These are phyloP conservation scores for Eulithis testata DNA, from an alignment of 2,888 invertebrate genomes.

Conservation along the genomic window DNA sequence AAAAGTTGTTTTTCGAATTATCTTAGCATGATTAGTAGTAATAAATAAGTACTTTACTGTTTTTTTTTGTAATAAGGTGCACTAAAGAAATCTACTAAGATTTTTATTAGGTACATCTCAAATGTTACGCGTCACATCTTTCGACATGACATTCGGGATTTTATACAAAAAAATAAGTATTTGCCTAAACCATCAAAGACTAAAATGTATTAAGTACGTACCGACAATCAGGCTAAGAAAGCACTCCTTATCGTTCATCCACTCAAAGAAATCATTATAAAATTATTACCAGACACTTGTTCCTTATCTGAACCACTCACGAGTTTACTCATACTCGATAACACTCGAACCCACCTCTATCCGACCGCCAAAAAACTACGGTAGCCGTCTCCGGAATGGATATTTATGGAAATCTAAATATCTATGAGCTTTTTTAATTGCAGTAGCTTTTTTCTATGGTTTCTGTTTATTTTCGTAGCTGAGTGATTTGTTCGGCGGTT, in stretches of 20 bases:
- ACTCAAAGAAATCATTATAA: slow-evolving; percentile 44
- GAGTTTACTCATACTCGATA: slow-evolving; percentile 25
- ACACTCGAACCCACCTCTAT: slow-evolving; percentile 32
- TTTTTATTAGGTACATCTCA: too few relatives aligned
- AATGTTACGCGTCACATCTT: too few relatives aligned
- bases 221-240: slow-evolving; percentile 8
- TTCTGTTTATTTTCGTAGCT: slow-evolving; percentile 77
- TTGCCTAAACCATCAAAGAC: too few relatives aligned
- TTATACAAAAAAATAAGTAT: too few relatives aligned
- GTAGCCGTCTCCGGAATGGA: slow-evolving; percentile 54
- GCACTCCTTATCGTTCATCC: slow-evolving; percentile 30
- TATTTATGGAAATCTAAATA: slow-evolving; percentile 84
- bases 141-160: too few relatives aligned
- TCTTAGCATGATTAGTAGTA: too few relatives aligned
- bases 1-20: too few relatives aligned
- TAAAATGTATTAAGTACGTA: too few relatives aligned
- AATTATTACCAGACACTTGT: slow-evolving; percentile 38
- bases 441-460: slow-evolving; percentile 71
- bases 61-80: too few relatives aligned
- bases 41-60: too few relatives aligned
- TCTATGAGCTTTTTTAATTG: slow-evolving; percentile 76
- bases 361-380: slow-evolving; percentile 46
- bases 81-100: too few relatives aligned
- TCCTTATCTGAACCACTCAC: slow-evolving; percentile 36
- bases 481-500: slow-evolving; percentile 77